Conservation (phyloP, 2,797 vertebrate genomes). For the Peromyscus melanophrys region DNA sequence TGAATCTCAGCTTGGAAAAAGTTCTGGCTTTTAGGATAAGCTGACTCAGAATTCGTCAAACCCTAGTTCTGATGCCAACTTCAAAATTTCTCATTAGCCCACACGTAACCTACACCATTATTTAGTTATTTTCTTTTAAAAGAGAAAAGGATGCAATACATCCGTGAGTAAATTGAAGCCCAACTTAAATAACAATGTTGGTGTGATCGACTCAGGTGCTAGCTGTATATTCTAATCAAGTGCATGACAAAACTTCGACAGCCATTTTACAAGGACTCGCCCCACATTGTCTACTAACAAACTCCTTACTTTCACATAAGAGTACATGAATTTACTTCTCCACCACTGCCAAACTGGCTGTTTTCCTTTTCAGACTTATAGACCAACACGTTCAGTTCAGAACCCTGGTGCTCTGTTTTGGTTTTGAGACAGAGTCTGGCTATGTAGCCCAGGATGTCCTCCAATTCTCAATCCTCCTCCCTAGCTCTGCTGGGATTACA, state of each 20-base stretch:
- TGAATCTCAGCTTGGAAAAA: slow-evolving; percentile 11
- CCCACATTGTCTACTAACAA: not conserved
- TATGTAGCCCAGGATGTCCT: not conserved
- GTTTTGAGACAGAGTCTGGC: not conserved
- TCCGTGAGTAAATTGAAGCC: not conserved
- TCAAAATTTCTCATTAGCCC: not conserved
- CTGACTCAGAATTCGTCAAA: slow-evolving; percentile 52
- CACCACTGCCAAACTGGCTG: not conserved
- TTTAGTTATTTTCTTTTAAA: not conserved
- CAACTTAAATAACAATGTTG: slow-evolving; percentile 23
- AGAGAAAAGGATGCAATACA: not conserved
- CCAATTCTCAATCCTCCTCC: not conserved
- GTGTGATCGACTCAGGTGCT: not conserved
- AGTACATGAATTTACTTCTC: not conserved
- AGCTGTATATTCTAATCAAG: not conserved
- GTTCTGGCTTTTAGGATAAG: not conserved
- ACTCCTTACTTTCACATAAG: not conserved
- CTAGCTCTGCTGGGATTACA: not conserved
- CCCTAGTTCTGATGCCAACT: not conserved
- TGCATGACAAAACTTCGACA: not conserved
- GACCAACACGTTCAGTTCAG: not conserved
- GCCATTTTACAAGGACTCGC: not conserved
- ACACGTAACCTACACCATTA: not conserved
- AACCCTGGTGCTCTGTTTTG: not conserved
- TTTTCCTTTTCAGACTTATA: not conserved